Percentiles rank a stretch among this genome's conserved stretches.
phyloP scores from a whole-genome alignment of 2,113 vertebrate species.

The Nerophis lumbriciformis region DNA sequence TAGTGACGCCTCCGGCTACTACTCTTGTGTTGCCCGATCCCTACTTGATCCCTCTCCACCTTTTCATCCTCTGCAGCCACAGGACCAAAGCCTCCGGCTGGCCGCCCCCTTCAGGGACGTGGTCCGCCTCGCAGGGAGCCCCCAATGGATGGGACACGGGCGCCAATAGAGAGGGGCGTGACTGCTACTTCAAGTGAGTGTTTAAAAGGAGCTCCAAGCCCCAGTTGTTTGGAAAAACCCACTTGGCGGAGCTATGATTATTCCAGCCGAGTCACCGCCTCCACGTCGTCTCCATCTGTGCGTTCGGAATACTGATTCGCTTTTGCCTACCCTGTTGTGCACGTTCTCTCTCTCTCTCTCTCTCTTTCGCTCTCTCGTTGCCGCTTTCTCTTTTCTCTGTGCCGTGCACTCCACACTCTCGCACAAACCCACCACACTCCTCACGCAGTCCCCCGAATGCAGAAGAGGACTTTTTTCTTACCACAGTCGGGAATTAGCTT shows the following conservation, averaged over 20 bases:
- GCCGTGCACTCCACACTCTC: conserved; percentile 36
- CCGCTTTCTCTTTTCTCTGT: conserved; percentile 45
- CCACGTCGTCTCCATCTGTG: conserved; percentile 65
- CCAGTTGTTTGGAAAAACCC: conserved; percentile 54
- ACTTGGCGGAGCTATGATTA: conserved; percentile 68
- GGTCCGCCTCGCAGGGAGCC: conserved; percentile 85
- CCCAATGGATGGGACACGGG: conserved; percentile 97
- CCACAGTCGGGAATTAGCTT: conserved; percentile 23
- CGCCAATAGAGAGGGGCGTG: conserved; percentile 89
- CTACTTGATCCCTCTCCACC: conserved; percentile 4
- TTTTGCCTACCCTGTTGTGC: conserved; percentile 54
- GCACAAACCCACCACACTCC: conserved; percentile 52
- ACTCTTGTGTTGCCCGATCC: neutral
- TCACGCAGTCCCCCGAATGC: conserved; percentile 50
- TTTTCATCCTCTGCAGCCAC: conserved; percentile 73
- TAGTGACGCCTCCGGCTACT: too few species aligned
- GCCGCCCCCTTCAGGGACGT: conserved; percentile 86
- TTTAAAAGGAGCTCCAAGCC: conserved; percentile 37
- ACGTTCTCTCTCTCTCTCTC: conserved; percentile 53
- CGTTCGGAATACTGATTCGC: conserved; percentile 71
- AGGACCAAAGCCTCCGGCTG: conserved; percentile 90
- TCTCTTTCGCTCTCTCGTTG: conserved; percentile 41
- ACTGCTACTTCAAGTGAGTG: conserved; percentile 92
- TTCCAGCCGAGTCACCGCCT: conserved; percentile 68
- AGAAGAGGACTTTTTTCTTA: conserved; percentile 39